Evolutionary conservation across 2,113 vertebrate genomes (phyloP).

Genomic region (Bambusicola thoracicus): DNA sequence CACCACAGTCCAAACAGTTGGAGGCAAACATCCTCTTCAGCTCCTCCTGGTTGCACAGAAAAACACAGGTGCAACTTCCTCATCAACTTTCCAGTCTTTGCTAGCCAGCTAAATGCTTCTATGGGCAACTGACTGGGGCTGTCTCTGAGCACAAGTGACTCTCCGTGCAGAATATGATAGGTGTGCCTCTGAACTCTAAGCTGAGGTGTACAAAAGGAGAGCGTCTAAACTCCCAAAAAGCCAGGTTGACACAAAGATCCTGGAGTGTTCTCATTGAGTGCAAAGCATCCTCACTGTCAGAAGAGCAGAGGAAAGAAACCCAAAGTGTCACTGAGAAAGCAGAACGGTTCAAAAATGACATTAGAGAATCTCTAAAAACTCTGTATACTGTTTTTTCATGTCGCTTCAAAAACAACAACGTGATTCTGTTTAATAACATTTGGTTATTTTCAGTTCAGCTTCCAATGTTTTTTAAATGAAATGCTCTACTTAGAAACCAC

Average conservation of each 20-base stretch:
- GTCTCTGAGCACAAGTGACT: background rate
- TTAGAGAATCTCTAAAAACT: background rate
- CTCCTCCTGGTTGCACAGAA: background rate
- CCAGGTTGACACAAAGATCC: background rate
- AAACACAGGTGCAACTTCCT: background rate
- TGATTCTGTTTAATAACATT: background rate
- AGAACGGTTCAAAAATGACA: background rate
- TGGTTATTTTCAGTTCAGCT: background rate
- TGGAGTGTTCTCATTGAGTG: background rate
- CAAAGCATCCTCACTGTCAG: background rate
- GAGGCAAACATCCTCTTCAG: background rate
- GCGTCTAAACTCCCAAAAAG: background rate
- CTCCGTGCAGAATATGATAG: background rate
- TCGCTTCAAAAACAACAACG: background rate
- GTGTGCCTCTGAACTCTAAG: background rate
- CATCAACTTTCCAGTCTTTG: rapidly evolving
- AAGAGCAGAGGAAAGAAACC: background rate
- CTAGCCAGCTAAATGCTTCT: background rate
- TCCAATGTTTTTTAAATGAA: background rate
- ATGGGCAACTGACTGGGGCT: rapidly evolving
- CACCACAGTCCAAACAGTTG: background rate
- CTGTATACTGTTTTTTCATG: background rate
- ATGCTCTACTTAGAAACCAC: background rate
- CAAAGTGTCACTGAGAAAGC: background rate
- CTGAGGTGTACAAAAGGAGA: background rate